Evolutionary conservation across 2,797 vertebrate species (phyloP).

Genomic region (Trachurus trachurus): DNA sequence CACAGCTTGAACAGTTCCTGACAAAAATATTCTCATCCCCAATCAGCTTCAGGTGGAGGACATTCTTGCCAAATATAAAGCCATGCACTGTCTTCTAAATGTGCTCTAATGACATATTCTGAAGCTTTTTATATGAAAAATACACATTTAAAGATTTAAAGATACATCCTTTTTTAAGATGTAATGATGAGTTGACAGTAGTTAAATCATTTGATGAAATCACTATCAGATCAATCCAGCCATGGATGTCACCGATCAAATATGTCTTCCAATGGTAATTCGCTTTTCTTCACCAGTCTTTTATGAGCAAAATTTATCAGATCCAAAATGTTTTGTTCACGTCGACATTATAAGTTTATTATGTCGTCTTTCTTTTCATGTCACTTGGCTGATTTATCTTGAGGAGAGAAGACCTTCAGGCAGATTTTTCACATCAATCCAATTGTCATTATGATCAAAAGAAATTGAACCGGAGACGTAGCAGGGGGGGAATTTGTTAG

Average conservation of each 20-base stretch:
- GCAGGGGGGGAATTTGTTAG: background rate
- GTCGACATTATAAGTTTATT: background rate
- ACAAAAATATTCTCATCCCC: constrained; percentile 46
- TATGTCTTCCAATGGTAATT: background rate
- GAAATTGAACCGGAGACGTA: constrained; percentile 2
- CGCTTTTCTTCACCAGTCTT: background rate
- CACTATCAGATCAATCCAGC: background rate
- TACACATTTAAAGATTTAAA: background rate
- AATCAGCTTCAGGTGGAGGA: constrained; percentile 39
- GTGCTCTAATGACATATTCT: constrained; percentile 14
- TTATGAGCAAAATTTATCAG: background rate
- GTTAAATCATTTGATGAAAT: background rate
- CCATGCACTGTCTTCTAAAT: constrained; percentile 15
- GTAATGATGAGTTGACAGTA: background rate
- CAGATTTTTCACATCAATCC: background rate
- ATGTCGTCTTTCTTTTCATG: background rate
- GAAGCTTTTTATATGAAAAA: background rate
- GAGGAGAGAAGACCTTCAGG: background rate
- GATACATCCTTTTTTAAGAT: background rate
- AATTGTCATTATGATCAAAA: constrained; percentile 22
- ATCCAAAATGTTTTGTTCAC: background rate
- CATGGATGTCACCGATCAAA: background rate
- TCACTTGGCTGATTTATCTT: constrained; percentile 5
- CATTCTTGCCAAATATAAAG: constrained; percentile 27
- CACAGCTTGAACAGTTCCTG: constrained; percentile 49